Evolutionary conservation across 2,888 invertebrate species (phyloP), one percentile per base, ranked within the genome.

Genomic region (Carterocephalus palaemon): DNA sequence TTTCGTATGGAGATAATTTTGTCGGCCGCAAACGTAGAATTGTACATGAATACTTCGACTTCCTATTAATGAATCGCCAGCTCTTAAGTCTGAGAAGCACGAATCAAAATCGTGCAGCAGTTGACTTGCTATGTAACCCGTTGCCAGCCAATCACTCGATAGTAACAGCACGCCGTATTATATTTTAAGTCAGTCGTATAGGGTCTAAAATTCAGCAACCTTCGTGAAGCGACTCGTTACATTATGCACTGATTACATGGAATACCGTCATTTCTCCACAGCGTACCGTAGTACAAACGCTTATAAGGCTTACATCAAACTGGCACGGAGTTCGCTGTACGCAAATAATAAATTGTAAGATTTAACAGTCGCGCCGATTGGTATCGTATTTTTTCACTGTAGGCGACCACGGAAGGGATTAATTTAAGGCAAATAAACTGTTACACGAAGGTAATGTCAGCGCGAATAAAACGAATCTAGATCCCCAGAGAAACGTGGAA

Each of bases 341-440:
- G 37, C 23, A 43, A 33, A 36, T 20, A 8, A 2, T 9, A 20
- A 12, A 9, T 43, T 20, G 42, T 43, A 28, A 43, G 28, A 29
- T 43, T 43, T 38, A 43, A 42, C 52, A 49, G 57, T 66, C 61
- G 63, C 62, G 62, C 54, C 66, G 70, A 75, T 74, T 67, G 69
- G 64, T 60, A 70, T 75, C 64, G 69, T 80, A 79, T 78, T 75
- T 81, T 81, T 64, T 75, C 66, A 62, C 64, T 63, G 71, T 60
- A 67, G 75, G 67, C 78, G 80, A 79, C 78, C 73, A 70, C 75
- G 79, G 76, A 79, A 80, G 79, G 76, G 81, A 81, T 82, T 83
- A 79, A 83, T 82, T 82, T 69, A 70, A 76, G 68, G 74, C 68
- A 78, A 80, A 80, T 78, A 78, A 75, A 59, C 57, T 53, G 51